phyloP scores from a whole-genome alignment of 2,888 invertebrate species.

The Parelbella ahira region DNA sequence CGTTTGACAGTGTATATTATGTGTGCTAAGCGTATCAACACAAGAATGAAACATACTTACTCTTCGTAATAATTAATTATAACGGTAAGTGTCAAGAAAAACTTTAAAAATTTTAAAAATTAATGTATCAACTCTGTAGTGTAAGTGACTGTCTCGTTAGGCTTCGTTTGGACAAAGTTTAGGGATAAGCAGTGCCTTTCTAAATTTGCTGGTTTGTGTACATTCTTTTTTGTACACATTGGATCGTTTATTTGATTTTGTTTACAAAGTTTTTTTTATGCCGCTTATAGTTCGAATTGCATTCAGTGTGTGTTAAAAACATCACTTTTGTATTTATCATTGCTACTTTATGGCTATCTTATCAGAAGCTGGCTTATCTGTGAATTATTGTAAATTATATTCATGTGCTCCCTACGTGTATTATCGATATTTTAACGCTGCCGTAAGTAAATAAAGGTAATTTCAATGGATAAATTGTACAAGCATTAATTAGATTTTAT shows the following conservation, averaged over 20 bases:
- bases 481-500: no score
- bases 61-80: slow-evolving; percentile 58
- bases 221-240: slow-evolving; percentile 28
- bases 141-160: slow-evolving; percentile 1
- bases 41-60: slow-evolving; percentile 73
- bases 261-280: slow-evolving; percentile 20
- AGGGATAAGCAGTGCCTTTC: slow-evolving; percentile 50
- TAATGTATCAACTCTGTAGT: slow-evolving; percentile 3
- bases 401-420: no score
- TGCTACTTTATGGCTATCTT: slow-evolving; percentile 40
- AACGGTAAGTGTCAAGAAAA: slow-evolving; percentile 58
- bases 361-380: slow-evolving; percentile 39
- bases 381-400: slow-evolving; percentile 15
- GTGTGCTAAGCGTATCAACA: slow-evolving; percentile 70
- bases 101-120: slow-evolving; percentile 31
- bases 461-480: no score
- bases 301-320: slow-evolving; percentile 8
- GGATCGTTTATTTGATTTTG: slow-evolving; percentile 30
- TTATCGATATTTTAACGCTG: no score
- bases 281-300: neutral
- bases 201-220: slow-evolving; percentile 51
- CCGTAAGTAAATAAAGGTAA: no score
- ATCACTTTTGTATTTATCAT: slow-evolving; percentile 28
- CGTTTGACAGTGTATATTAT: slow-evolving; percentile 42
- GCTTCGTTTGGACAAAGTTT: slow-evolving; percentile 2